These are phyloP conservation scores for Eretmocerus hayati DNA, from an alignment of 2,888 invertebrate genomes.

Conservation along the genomic window DNA sequence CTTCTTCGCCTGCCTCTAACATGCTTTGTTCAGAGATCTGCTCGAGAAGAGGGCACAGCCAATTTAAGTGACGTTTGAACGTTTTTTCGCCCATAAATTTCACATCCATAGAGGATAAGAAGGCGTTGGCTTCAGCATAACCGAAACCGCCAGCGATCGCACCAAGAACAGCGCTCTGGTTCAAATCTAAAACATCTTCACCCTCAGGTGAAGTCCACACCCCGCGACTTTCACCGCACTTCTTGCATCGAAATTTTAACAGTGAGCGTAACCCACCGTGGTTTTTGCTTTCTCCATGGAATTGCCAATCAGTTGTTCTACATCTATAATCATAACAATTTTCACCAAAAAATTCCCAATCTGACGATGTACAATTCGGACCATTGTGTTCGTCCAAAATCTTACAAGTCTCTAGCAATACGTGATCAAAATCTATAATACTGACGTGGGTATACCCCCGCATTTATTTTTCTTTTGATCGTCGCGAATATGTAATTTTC, in stretches of 20 bases:
- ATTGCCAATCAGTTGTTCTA: constrained; percentile 3
- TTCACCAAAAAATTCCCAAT: no score
- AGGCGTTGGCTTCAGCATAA: not conserved
- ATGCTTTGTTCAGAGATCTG: no score
- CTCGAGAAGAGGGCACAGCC: no score
- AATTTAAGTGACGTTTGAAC: constrained; percentile 1
- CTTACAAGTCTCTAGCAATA: no score
- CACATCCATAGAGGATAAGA: not conserved
- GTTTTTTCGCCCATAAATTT: not conserved
- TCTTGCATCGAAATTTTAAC: not conserved
- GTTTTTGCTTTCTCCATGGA: not conserved
- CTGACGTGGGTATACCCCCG: no score
- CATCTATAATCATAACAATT: no score
- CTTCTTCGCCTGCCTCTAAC: no score
- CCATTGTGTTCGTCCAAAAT: no score
- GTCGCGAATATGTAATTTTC: no score
- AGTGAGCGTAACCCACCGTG: not conserved
- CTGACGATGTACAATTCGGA: no score
- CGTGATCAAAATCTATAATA: no score
- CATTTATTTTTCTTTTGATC: no score
- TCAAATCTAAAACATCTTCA: not conserved
- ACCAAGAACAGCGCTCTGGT: not conserved
- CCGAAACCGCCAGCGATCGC: not conserved
- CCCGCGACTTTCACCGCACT: not conserved
- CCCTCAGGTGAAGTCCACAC: not conserved